Evolutionary conservation across 2,797 vertebrate species (phyloP).

Genomic region (Gymnopithys bicolor): DNA sequence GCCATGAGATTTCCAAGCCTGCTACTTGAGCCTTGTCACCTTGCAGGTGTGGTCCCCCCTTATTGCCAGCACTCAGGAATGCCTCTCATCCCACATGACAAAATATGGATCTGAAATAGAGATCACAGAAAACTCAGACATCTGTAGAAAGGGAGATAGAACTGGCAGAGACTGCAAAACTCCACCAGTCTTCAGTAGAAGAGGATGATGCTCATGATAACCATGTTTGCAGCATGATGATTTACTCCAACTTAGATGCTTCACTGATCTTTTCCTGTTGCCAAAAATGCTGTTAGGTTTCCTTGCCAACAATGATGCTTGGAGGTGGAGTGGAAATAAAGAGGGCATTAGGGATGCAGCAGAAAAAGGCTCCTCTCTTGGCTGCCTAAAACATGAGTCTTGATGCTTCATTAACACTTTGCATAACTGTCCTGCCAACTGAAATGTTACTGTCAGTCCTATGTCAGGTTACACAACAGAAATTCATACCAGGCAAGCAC

Average conservation of each 20-base stretch:
- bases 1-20: not conserved
- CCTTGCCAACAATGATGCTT: not conserved
- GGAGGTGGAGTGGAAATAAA: not conserved
- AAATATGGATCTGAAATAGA: not conserved
- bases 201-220: not conserved
- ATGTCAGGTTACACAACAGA: not conserved
- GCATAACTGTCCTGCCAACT: not conserved
- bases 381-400: not conserved
- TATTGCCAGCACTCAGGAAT: not conserved
- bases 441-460: slow-evolving; percentile 26
- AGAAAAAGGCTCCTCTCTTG: not conserved
- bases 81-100: not conserved
- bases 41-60: not conserved
- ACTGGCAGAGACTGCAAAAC: not conserved
- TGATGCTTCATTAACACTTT: not conserved
- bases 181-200: not conserved
- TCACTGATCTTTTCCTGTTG: not conserved
- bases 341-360: not conserved
- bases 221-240: not conserved
- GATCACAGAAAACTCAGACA: not conserved
- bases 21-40: not conserved
- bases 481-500: not conserved
- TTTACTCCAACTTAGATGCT: not conserved
- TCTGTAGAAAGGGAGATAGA: not conserved
- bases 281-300: not conserved